Conservation (phyloP, 2,113 vertebrate genomes). For the Hyla sarda region DNA sequence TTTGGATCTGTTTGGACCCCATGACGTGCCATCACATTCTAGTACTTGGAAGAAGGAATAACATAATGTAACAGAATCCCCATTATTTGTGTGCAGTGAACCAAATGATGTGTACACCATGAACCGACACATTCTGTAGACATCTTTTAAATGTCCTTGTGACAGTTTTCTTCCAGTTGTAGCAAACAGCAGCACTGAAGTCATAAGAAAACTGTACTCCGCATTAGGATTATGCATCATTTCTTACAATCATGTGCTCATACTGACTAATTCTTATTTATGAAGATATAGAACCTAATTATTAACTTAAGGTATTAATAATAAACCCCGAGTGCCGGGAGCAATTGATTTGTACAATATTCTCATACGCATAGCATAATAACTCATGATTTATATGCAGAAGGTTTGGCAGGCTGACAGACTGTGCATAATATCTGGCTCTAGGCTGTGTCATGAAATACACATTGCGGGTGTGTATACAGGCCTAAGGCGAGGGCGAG, state of each 20-base stretch:
- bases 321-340: slow-evolving; percentile 17
- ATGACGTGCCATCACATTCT: too few relatives aligned
- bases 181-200: too few relatives aligned
- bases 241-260: neutral
- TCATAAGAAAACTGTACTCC: neutral
- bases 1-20: too few relatives aligned
- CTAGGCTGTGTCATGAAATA: slow-evolving; percentile 29
- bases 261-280: slow-evolving; percentile 14
- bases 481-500: slow-evolving; percentile 3
- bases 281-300: slow-evolving; percentile 28
- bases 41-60: too few relatives aligned
- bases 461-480: slow-evolving; percentile 35
- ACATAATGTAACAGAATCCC: neutral
- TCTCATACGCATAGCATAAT: slow-evolving; percentile 25
- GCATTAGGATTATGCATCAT: neutral
- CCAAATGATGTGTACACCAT: neutral
- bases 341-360: slow-evolving; percentile 21
- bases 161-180: neutral
- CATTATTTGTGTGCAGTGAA: neutral
- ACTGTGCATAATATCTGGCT: slow-evolving; percentile 35
- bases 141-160: neutral
- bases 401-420: slow-evolving; percentile 36
- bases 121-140: neutral
- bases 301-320: slow-evolving; percentile 42
- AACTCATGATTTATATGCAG: slow-evolving; percentile 45